phyloP scores from a whole-genome alignment of 2,888 invertebrate species.

The Argynnis bischoffii region DNA sequence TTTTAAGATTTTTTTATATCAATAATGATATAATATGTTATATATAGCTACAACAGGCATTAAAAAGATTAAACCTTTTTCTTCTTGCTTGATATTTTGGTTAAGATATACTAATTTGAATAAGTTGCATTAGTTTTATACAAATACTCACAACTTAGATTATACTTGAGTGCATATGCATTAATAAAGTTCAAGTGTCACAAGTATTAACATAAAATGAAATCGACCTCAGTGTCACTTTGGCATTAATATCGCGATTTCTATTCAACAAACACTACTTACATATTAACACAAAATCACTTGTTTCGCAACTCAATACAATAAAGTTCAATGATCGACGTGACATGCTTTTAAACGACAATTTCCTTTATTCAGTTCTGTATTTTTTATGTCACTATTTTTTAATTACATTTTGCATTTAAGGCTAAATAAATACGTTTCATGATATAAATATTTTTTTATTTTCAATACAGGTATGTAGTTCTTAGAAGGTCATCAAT shows the following conservation, averaged over 20 bases:
- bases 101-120: too few species aligned
- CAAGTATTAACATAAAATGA: conserved; percentile 35
- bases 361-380: conserved; percentile 35
- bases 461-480: too few species aligned
- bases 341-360: conserved; percentile 45
- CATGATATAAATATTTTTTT: too few species aligned
- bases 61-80: too few species aligned
- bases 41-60: too few species aligned
- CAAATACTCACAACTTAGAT: not conserved
- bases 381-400: conserved; percentile 11
- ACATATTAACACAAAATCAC: conserved; percentile 48
- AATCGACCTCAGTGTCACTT: conserved; percentile 42
- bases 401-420: not conserved
- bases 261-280: conserved; percentile 44
- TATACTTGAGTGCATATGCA: not conserved
- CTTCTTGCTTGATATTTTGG: too few species aligned
- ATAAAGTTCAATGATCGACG: conserved; percentile 66
- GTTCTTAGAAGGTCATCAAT: too few species aligned
- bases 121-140: not conserved
- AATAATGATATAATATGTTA: too few species aligned
- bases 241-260: conserved; percentile 58
- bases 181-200: conserved; percentile 48
- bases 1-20: not conserved
- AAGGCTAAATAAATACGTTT: not conserved
- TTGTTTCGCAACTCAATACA: conserved; percentile 72